phyloP scores from a whole-genome alignment of 2,888 invertebrate species.

The Ochlodes sylvanus region DNA sequence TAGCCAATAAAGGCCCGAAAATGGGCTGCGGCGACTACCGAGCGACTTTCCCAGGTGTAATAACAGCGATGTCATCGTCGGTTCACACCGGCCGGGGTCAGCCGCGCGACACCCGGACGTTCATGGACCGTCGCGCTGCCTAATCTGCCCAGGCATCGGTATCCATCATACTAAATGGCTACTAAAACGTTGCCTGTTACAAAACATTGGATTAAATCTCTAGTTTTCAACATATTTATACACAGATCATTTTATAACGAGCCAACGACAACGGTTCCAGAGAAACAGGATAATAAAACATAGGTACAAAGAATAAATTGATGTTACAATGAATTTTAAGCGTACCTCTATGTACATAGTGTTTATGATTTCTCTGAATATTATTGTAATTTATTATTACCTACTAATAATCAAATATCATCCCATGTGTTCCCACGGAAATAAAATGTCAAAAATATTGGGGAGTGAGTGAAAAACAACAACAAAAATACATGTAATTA shows the following conservation, averaged over 20 bases:
- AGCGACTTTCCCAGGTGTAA: conserved; percentile 74
- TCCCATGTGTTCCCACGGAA: no score
- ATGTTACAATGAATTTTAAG: no score
- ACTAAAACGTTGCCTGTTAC: conserved; percentile 9
- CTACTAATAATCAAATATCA: no score
- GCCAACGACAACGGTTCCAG: neutral
- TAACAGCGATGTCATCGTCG: conserved; percentile 57
- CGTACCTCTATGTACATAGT: no score
- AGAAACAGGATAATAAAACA: no score
- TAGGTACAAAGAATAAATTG: no score
- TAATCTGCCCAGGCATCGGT: conserved; percentile 28
- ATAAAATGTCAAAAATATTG: conserved; percentile 21
- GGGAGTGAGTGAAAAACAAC: no score
- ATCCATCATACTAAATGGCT: conserved; percentile 27
- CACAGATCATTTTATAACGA: neutral
- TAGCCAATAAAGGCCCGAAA: conserved; percentile 78
- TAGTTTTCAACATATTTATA: neutral
- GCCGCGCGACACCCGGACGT: conserved; percentile 37
- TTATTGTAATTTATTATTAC: no score
- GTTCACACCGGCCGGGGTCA: conserved; percentile 70
- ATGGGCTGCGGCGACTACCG: conserved; percentile 73
- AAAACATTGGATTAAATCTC: neutral
- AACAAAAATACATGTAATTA: neutral
- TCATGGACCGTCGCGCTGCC: neutral
- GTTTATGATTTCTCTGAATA: no score